These are phyloP conservation scores for Germaria angustata DNA, from an alignment of 2,888 invertebrate genomes.

Conservation along the genomic window DNA sequence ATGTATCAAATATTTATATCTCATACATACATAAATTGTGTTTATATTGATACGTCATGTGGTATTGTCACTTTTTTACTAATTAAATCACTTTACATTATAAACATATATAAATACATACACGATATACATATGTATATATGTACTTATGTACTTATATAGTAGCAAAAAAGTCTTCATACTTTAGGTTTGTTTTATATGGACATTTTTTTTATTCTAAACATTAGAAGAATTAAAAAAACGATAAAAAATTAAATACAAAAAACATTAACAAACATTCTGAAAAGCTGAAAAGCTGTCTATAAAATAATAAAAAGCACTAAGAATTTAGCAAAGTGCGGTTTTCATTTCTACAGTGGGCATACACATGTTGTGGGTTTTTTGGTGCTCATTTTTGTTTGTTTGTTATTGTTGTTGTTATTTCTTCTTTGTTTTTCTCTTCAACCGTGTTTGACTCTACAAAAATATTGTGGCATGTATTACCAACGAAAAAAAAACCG, in stretches of 20 bases:
- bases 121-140: no score
- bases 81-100: no score
- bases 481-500: not conserved
- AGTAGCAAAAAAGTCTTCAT: not conserved
- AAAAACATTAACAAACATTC: no score
- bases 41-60: not conserved
- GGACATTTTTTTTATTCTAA: not conserved
- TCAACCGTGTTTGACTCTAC: not conserved
- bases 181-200: not conserved
- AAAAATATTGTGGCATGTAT: constrained; percentile 45
- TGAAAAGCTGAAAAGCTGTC: not conserved
- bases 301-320: not conserved
- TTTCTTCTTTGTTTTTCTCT: not conserved
- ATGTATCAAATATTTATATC: no score
- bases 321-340: not conserved
- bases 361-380: no score
- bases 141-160: constrained; percentile 17
- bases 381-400: no score
- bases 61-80: no score
- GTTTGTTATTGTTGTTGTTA: not conserved
- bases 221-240: not conserved
- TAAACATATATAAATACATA: no score
- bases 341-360: not conserved
- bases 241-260: not conserved
- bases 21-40: no score